Evolutionary conservation across 2,797 vertebrate genomes (phyloP).

Genomic region (Siniperca obscura): DNA sequence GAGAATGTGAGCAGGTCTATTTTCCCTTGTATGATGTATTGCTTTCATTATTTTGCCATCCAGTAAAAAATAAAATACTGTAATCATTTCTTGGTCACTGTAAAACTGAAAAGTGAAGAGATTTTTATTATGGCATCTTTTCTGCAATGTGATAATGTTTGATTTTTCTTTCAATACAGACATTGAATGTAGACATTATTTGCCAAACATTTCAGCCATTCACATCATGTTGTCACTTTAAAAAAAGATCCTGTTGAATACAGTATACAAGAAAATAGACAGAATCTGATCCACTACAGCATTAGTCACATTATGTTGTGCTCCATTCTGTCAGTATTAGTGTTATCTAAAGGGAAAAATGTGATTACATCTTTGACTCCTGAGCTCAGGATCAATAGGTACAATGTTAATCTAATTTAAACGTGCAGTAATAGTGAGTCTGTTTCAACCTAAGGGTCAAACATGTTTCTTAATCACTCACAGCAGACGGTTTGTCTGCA

Average conservation of each 20-base stretch:
- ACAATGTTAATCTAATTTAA: constrained; percentile 32
- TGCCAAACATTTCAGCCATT: not conserved
- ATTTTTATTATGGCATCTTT: not conserved
- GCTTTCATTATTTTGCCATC: constrained; percentile 59
- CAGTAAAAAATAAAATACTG: constrained; percentile 34
- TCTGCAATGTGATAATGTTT: not conserved
- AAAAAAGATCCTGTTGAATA: not conserved
- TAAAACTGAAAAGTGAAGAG: not conserved
- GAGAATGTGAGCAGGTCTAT: constrained; percentile 15
- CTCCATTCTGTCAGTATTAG: not conserved
- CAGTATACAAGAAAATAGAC: not conserved
- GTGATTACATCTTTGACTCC: constrained; percentile 10
- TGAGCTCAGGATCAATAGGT: constrained; percentile 27
- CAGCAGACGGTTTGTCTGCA: constrained; percentile 4
- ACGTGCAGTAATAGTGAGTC: constrained; percentile 11
- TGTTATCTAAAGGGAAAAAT: not conserved
- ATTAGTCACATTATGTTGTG: not conserved
- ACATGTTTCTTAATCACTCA: constrained; percentile 18
- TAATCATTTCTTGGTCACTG: constrained; percentile 35
- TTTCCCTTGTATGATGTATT: constrained; percentile 43
- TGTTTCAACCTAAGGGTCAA: constrained; percentile 23
- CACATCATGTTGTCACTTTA: not conserved
- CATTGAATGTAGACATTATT: not conserved
- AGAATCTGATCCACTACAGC: not conserved
- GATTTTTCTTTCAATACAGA: not conserved